Evolutionary conservation across 2,113 vertebrate genomes (phyloP), one percentile per base, ranked within the genome.

Genomic region (Charina bottae): DNA sequence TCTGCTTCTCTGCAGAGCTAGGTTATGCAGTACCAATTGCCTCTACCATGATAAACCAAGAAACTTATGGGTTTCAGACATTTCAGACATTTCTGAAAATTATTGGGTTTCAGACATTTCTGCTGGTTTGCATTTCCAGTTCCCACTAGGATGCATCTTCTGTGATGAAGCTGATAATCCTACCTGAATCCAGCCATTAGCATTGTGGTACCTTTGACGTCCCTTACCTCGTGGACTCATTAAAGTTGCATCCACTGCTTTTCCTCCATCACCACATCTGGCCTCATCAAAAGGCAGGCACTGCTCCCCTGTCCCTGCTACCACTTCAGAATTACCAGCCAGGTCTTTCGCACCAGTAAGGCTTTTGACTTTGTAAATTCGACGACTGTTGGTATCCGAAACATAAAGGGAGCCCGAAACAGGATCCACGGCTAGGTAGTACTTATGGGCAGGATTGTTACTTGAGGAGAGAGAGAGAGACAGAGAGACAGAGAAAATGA

Each of bases 391-490:
- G 97, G 99, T 99, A 96, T 99, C 99, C 0, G 99, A 99, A 93
- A 99, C 98, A 54, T 98, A 99, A 92, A 99, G 97, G 0, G 98
- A 98, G 92, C 99, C 99, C 0, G 99, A 98, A 95, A 99, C 99
- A 4, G 99, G 99, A 96, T 99, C 99, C 95, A 99, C 98, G 0
- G 99, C 99, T 98, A 99, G 96, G 97, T 99, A 99, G 97, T 99
- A 99, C 97, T 99, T 99, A 95, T 99, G 99, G 9, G 99, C 99
- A 0, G 99, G 99, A 97, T 99, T 99, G 97, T 99, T 99, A 97
- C 99, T 99, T 98, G 93, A 95, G 93, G 93, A 95, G 56, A 96
- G 94, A 62, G 24, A 89, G 46, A 85, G 97, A 97, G 96, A 94
- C 93, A 92, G 78, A n/a, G n/a, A n/a, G n/a, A n/a, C n/a, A n/a